Evolutionary conservation across 2,888 invertebrate species (phyloP).

Genomic region (Hofmannophila pseudospretella): DNA sequence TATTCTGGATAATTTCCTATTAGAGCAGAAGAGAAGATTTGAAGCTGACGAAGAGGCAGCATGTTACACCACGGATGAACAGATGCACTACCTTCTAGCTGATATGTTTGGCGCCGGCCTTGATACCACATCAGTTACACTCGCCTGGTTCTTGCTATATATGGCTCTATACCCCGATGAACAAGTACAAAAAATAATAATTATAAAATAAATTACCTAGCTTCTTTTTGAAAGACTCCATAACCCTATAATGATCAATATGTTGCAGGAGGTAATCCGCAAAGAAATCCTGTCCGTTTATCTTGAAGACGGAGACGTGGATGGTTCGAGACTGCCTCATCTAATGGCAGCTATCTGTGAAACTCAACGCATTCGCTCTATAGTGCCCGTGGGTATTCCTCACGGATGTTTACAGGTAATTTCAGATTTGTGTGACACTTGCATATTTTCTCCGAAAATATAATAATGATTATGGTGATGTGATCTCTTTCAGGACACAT

Average conservation of each 20-base stretch:
- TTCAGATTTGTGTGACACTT: not conserved
- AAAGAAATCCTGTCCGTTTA: slow-evolving; percentile 71
- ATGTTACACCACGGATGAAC: slow-evolving; percentile 80
- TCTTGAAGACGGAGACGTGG: slow-evolving; percentile 76
- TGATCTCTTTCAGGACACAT: slow-evolving; percentile 62
- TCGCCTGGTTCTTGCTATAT: slow-evolving; percentile 89
- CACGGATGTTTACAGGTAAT: slow-evolving; percentile 81
- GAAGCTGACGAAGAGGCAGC: slow-evolving; percentile 53
- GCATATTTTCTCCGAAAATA: no score
- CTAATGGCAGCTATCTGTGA: slow-evolving; percentile 88
- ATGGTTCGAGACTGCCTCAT: slow-evolving; percentile 74
- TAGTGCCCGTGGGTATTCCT: slow-evolving; percentile 90
- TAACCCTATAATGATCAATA: not conserved
- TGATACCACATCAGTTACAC: slow-evolving; percentile 88
- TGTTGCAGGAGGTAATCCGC: slow-evolving; percentile 77
- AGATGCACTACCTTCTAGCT: slow-evolving; percentile 85
- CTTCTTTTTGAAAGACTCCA: no score
- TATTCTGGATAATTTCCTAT: slow-evolving; percentile 81
- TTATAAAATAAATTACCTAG: no score
- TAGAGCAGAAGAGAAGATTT: slow-evolving; percentile 76
- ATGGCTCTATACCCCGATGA: slow-evolving; percentile 83
- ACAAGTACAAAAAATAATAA: slow-evolving; percentile 79
- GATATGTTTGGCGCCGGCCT: slow-evolving; percentile 92
- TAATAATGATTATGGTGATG: no score
- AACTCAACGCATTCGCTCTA: slow-evolving; percentile 86